phyloP scores from a whole-genome alignment of 1,140 invertebrate genomes.

The Pentalonia nigronervosa region DNA sequence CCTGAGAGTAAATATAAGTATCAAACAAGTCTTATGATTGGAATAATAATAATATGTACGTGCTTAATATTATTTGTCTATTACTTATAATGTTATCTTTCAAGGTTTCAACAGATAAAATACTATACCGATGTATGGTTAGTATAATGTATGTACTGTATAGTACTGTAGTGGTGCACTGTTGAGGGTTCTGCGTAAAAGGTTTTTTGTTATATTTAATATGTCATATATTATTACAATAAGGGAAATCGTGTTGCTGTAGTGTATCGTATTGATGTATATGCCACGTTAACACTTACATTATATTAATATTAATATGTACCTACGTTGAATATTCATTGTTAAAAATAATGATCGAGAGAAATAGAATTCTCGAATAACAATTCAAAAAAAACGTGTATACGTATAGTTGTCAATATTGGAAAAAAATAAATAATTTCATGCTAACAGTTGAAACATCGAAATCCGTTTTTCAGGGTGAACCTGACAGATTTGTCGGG shows the following conservation, averaged over 20 bases:
- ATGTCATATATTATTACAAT: background rate
- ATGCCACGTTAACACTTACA: background rate
- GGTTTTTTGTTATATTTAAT: background rate
- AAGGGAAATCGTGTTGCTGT: background rate
- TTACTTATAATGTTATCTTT: background rate
- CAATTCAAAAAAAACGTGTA: background rate
- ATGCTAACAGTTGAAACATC: background rate
- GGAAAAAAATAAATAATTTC: background rate
- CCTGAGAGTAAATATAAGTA: too few relatives aligned
- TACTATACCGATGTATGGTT: background rate
- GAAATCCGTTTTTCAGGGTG: conserved; percentile 24
- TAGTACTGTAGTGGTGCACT: background rate
- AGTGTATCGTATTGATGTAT: background rate
- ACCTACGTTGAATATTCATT: background rate
- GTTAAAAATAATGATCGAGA: background rate
- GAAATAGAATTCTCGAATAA: background rate
- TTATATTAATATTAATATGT: background rate
- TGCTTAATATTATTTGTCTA: background rate
- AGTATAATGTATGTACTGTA: background rate
- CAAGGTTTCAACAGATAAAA: background rate
- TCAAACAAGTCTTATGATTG: too few relatives aligned
- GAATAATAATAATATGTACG: background rate
- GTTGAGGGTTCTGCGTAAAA: background rate
- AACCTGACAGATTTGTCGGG: conserved; percentile 35
- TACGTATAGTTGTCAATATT: background rate